Evolutionary conservation across 2,113 vertebrate genomes (phyloP), one percentile per base, ranked within the genome.

Genomic region (Eleginops maclovinus): DNA sequence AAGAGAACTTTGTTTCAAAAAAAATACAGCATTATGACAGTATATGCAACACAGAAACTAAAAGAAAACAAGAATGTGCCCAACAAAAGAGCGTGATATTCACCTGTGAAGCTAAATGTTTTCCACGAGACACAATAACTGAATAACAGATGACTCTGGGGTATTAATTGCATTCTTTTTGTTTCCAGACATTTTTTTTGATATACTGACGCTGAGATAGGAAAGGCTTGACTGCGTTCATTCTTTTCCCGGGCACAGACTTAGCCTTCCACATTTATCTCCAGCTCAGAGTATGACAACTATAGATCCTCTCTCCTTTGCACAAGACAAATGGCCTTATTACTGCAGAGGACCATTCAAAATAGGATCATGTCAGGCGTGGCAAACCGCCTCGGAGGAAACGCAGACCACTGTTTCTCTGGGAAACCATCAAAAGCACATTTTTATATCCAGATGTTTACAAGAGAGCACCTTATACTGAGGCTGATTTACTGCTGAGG

Each of bases 301-400:
- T 91, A 90, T 89, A 79, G 71, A 89, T 83, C 90, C 79, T 70
- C 69, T 86, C 87, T 85, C 77, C 85, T 84, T 86, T 69, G 89
- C 82, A 87, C 86, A 92, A 92, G 94, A 94, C 88, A 94, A 94
- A 94, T 89, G 80, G 87, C 90, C 92, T 93, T 91, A 92, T 94
- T 93, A 93, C 80, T 70, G 9, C 59, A 53, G 85, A 77, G 78
- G 87, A 75, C 89, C 91, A 90, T 92, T 93, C 88, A 92, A 83
- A 94, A 91, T 70, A 92, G 93, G 90, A 92, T 89, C 87, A 91
- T 75, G 84, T 89, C 88, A 79, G 75, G 84, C 83, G 72, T 79
- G 83, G 87, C 51, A 28, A 81, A 90, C 31, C 36, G 47, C 83
- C 69, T 83, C 60, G 17, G 75, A 82, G 82, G 28, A 88, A 83